Conservation (phyloP, 2,888 invertebrate species). For the Hypena proboscidalis region DNA sequence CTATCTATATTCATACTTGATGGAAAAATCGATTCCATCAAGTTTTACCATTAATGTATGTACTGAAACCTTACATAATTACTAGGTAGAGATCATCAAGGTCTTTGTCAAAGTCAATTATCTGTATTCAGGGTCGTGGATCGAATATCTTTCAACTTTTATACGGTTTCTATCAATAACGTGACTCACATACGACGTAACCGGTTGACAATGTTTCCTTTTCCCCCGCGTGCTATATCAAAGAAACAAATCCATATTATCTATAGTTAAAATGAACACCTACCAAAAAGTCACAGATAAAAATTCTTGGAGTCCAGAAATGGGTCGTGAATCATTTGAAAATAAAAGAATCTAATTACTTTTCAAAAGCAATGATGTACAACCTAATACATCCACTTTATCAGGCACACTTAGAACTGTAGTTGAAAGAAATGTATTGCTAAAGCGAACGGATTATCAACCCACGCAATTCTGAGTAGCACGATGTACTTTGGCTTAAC, state of each 20-base stretch:
- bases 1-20: too few relatives aligned
- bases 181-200: conserved; percentile 6
- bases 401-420: background rate
- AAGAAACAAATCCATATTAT: conserved; percentile 1
- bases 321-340: too few relatives aligned
- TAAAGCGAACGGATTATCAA: background rate
- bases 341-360: too few relatives aligned
- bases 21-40: too few relatives aligned
- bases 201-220: conserved; percentile 5
- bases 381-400: conserved; percentile 2
- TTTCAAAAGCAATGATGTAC: too few relatives aligned
- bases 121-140: conserved; percentile 9
- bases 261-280: too few relatives aligned
- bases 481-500: conserved; percentile 7
- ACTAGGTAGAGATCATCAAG: too few relatives aligned
- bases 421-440: conserved; percentile 7
- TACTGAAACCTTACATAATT: too few relatives aligned
- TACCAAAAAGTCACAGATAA: too few relatives aligned
- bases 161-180: conserved; percentile 30
- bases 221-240: background rate
- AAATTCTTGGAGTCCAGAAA: too few relatives aligned
- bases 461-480: conserved; percentile 6
- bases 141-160: conserved; percentile 8
- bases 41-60: too few relatives aligned
- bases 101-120: background rate